Evolutionary conservation across 2,797 vertebrate genomes (phyloP).

Genomic region (Phrynocephalus vlangalii): DNA sequence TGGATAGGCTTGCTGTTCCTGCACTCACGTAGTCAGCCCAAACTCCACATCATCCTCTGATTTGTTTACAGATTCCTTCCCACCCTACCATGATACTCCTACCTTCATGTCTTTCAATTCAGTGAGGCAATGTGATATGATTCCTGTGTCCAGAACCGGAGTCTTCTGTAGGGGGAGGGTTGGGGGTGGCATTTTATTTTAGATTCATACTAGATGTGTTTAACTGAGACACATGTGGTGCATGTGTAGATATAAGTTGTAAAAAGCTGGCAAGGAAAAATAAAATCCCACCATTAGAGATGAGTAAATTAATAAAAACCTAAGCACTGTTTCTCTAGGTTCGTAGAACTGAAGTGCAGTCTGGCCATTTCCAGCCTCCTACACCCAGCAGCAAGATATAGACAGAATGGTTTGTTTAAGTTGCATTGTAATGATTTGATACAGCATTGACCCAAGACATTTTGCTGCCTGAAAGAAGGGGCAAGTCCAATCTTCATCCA

Average conservation of each 20-base stretch:
- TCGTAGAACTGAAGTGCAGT: neutral
- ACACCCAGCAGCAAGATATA: neutral
- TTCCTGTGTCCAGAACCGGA: slow-evolving; percentile 14
- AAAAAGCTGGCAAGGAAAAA: slow-evolving; percentile 13
- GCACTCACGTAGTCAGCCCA: neutral
- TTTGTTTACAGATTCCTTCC: slow-evolving; percentile 8
- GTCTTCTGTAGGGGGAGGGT: neutral
- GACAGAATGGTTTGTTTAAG: neutral
- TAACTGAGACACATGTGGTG: slow-evolving; percentile 17
- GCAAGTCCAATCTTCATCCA: neutral
- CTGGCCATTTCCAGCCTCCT: neutral
- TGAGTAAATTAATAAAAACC: neutral
- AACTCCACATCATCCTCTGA: slow-evolving; percentile 1
- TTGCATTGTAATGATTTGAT: neutral
- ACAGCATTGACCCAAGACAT: neutral
- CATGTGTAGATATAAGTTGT: neutral
- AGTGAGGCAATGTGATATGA: slow-evolving; percentile 44
- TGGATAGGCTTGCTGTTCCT: slow-evolving; percentile 6
- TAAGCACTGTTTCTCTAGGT: neutral
- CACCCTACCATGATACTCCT: slow-evolving; percentile 17
- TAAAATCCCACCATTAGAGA: neutral
- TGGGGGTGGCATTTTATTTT: neutral
- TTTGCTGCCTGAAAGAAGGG: neutral
- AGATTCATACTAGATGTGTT: slow-evolving; percentile 15
- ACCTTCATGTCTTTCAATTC: slow-evolving; percentile 21